Evolutionary conservation across 1,140 invertebrate species (phyloP).

Genomic region (Heliconius hermathena): DNA sequence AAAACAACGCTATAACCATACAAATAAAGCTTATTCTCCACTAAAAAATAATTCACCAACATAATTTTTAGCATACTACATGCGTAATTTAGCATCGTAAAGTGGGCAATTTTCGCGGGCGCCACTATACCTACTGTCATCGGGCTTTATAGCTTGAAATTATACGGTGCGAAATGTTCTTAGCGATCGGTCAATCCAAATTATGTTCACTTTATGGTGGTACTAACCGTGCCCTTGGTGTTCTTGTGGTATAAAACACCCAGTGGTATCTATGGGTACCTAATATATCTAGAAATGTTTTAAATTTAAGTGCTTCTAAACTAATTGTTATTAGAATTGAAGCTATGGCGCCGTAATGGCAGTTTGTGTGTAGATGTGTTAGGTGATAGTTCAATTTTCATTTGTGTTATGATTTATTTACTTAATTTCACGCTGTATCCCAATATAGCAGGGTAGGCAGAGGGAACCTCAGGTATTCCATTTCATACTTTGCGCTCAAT

Average conservation of each 20-base stretch:
- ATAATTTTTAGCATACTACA: not conserved
- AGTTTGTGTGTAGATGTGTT: too few relatives aligned
- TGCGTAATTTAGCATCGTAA: constrained; percentile 11
- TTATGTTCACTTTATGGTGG: not conserved
- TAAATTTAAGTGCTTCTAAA: too few relatives aligned
- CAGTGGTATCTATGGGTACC: not conserved
- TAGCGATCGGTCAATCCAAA: constrained; percentile 6
- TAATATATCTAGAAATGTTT: too few relatives aligned
- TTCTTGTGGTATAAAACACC: not conserved
- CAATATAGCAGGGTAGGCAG: too few relatives aligned
- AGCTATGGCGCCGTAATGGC: too few relatives aligned
- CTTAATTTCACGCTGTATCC: too few relatives aligned
- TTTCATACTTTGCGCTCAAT: too few relatives aligned
- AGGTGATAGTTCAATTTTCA: too few relatives aligned
- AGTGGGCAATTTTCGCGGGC: constrained; percentile 8
- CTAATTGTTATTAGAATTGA: too few relatives aligned
- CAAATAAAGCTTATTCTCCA: not conserved
- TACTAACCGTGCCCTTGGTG: not conserved
- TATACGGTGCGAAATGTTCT: constrained; percentile 10
- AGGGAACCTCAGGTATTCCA: too few relatives aligned
- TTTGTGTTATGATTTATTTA: too few relatives aligned
- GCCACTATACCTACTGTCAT: constrained; percentile 9
- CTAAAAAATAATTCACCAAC: not conserved
- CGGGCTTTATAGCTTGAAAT: not conserved
- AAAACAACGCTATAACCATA: not conserved